Conservation (phyloP, 2,888 invertebrate species). For the Meganola albula region DNA sequence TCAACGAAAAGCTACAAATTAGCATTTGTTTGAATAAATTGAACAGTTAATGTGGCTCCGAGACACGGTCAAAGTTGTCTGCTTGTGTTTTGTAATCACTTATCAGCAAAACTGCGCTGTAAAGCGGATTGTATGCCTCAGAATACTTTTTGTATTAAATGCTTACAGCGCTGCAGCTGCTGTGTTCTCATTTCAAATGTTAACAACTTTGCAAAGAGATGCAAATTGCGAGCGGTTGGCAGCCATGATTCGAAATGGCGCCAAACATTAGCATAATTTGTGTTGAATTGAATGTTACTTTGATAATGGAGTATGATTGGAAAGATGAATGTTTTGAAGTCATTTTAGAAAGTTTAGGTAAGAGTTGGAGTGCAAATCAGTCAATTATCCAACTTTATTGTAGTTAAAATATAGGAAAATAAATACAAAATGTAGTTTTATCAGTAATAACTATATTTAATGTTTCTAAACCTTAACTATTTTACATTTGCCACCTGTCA, state of each 20-base stretch:
- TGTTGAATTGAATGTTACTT: conserved; percentile 50
- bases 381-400: too few relatives aligned
- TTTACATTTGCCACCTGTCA: too few relatives aligned
- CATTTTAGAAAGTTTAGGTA: too few relatives aligned
- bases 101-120: conserved; percentile 30
- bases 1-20: conserved; percentile 62
- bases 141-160: conserved; percentile 9
- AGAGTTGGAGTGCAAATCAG: too few relatives aligned
- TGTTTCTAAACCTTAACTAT: too few relatives aligned
- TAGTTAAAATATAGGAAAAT: too few relatives aligned
- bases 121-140: conserved; percentile 13
- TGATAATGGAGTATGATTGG: conserved; percentile 51
- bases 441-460: conserved; percentile 1
- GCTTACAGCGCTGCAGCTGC: conserved; percentile 41
- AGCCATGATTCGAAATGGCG: conserved; percentile 68
- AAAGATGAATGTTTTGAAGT: conserved; percentile 44
- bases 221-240: conserved; percentile 71
- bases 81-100: conserved; percentile 17
- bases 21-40: conserved; percentile 73
- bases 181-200: conserved; percentile 36
- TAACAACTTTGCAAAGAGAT: conserved; percentile 67
- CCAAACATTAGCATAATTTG: conserved; percentile 68
- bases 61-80: conserved; percentile 45
- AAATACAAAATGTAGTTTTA: too few relatives aligned
- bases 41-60: conserved; percentile 53